These are phyloP conservation scores for Orthonychiurus folsomi DNA, from an alignment of 2,888 invertebrate genomes.

Conservation along the genomic window DNA sequence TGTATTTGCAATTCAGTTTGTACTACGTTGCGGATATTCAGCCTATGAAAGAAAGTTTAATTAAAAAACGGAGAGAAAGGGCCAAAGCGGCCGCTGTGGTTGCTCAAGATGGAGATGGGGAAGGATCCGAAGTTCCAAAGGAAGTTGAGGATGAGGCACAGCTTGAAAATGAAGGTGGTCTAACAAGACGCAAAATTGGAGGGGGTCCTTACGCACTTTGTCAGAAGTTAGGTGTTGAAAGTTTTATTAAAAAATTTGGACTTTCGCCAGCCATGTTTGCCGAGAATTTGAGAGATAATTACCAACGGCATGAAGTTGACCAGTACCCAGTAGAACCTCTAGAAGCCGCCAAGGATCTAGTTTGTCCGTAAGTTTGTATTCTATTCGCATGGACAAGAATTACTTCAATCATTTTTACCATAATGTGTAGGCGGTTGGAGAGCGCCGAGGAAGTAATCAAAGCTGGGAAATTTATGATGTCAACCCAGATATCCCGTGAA, in stretches of 20 bases:
- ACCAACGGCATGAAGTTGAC: conserved; percentile 88
- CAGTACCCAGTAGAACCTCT: conserved; percentile 77
- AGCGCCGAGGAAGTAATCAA: conserved; percentile 73
- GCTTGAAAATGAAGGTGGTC: conserved; percentile 47
- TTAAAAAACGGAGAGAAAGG: conserved; percentile 52
- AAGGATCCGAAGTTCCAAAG: conserved; percentile 40
- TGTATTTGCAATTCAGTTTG: conserved; percentile 83
- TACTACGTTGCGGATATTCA: conserved; percentile 81
- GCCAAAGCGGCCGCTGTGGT: conserved; percentile 35
- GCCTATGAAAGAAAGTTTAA: conserved; percentile 67
- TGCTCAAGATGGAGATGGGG: conserved; percentile 42
- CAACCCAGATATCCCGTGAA: conserved; percentile 83
- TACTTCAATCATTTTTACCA: not conserved
- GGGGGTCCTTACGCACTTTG: conserved; percentile 85
- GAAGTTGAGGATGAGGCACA: conserved; percentile 50
- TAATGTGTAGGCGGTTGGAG: conserved; percentile 52
- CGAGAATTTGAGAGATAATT: conserved; percentile 90
- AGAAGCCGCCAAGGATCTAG: conserved; percentile 70
- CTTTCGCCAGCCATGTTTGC: conserved; percentile 88
- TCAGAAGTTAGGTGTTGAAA: conserved; percentile 70
- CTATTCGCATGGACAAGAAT: not conserved
- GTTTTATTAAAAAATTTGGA: conserved; percentile 82
- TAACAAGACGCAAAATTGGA: conserved; percentile 44
- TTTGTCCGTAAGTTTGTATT: conserved; percentile 42
- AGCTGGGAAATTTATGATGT: conserved; percentile 88